These are phyloP conservation scores for Oplegnathus fasciatus DNA, from an alignment of 2,113 vertebrate species.

Conservation along the genomic window DNA sequence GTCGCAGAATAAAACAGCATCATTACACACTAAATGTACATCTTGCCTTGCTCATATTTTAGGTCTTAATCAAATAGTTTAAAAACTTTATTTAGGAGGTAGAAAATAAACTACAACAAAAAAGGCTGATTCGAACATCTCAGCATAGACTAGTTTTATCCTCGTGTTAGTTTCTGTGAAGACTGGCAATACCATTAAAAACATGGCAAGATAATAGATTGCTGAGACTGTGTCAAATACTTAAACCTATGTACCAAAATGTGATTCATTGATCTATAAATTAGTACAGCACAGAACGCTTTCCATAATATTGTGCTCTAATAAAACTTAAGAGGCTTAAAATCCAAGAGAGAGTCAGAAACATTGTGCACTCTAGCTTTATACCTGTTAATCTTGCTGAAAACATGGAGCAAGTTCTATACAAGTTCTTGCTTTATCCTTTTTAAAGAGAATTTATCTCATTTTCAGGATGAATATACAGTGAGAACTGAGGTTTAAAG, in stretches of 20 bases:
- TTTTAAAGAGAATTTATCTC: background rate
- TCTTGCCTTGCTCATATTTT: background rate
- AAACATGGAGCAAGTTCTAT: conserved; percentile 14
- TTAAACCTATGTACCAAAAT: conserved; percentile 18
- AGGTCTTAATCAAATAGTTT: conserved; percentile 17
- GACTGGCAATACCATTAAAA: background rate
- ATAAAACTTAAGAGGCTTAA: conserved; percentile 34
- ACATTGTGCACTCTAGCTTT: conserved; percentile 10
- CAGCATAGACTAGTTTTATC: background rate
- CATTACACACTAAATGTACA: conserved; percentile 42
- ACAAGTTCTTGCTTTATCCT: conserved; percentile 4
- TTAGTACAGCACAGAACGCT: conserved; percentile 35
- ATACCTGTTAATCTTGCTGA: background rate
- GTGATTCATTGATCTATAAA: conserved; percentile 10
- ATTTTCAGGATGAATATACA: conserved; percentile 1
- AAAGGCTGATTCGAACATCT: conserved; percentile 14
- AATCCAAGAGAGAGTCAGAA: conserved; percentile 11
- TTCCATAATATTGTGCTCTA: conserved; percentile 7
- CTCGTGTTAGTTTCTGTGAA: conserved; percentile 7
- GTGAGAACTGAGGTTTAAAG: conserved; percentile 7
- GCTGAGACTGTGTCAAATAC: conserved; percentile 11
- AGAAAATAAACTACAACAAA: conserved; percentile 51
- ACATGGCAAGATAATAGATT: background rate
- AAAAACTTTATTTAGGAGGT: conserved; percentile 49
- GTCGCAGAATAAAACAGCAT: conserved; percentile 25